Conservation (phyloP, 1,140 invertebrate species). For the Drosophila littoralis region DNA sequence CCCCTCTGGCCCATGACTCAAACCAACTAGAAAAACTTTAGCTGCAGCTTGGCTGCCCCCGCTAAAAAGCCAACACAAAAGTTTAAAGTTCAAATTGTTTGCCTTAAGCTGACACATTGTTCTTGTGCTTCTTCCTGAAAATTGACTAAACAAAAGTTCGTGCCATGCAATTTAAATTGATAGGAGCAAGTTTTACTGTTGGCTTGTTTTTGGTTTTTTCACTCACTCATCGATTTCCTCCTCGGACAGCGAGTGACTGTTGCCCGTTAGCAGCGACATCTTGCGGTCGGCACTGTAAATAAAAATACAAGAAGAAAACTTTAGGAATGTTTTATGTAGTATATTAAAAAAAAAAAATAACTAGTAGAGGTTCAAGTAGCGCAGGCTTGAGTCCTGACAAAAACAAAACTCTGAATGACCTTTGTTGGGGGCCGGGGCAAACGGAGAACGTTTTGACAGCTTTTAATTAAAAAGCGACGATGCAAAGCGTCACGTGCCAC, state of each 20-base stretch:
- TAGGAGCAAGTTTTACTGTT: constrained; percentile 13
- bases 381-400: not conserved
- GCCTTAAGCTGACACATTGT: not conserved
- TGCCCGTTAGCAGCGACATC: constrained; percentile 72
- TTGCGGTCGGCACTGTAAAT: constrained; percentile 54
- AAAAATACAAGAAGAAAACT: constrained; percentile 12
- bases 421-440: constrained; percentile 3
- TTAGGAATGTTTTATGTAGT: not conserved
- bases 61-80: constrained; percentile 20
- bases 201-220: constrained; percentile 5
- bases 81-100: constrained; percentile 37
- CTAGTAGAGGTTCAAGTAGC: constrained; percentile 11
- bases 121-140: not conserved
- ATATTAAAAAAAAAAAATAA: not conserved
- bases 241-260: constrained; percentile 85
- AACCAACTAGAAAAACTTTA: constrained; percentile 5
- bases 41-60: not conserved
- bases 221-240: constrained; percentile 86
- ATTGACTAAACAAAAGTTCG: constrained; percentile 43
- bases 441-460: constrained; percentile 63
- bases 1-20: too few species aligned
- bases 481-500: constrained; percentile 56
- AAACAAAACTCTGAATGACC: constrained; percentile 39
- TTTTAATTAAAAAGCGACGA: constrained; percentile 77
- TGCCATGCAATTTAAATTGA: constrained; percentile 44